Evolutionary conservation across 2,888 invertebrate species (phyloP).

Genomic region (Anorthoa munda): DNA sequence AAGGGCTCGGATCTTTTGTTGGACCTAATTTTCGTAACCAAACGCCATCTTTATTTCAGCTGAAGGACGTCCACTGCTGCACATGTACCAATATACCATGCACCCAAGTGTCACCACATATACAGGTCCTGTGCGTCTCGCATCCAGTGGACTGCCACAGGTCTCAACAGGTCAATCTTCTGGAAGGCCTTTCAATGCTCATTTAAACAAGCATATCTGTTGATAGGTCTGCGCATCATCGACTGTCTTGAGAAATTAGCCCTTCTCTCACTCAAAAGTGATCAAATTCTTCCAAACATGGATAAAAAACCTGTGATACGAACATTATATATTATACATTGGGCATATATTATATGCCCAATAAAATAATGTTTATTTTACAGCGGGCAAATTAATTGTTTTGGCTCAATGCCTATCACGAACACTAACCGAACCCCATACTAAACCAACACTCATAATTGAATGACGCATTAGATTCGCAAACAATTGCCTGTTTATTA

Average conservation of each 20-base stretch:
- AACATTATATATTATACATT: no score
- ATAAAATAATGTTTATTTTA: constrained; percentile 20
- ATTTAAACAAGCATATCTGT: no score
- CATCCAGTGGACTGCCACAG: no score
- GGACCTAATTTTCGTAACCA: neutral
- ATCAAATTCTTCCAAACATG: neutral
- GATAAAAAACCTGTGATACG: neutral
- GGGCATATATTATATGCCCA: no score
- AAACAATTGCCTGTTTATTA: constrained; percentile 47
- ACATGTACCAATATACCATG: no score
- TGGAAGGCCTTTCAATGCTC: no score
- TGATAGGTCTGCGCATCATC: neutral
- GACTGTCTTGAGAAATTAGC: neutral
- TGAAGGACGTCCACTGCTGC: no score
- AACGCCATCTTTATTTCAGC: no score
- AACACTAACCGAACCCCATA: constrained; percentile 13
- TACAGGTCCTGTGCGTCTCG: no score
- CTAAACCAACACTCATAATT: constrained; percentile 35
- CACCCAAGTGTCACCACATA: no score
- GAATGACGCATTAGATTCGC: constrained; percentile 28
- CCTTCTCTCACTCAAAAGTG: neutral
- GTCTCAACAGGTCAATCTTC: neutral
- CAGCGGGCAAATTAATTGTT: constrained; percentile 1
- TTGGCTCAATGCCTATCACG: neutral
- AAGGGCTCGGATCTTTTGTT: no score